Conservation (phyloP, 2,113 vertebrate genomes). For the Asarcornis scutulata region DNA sequence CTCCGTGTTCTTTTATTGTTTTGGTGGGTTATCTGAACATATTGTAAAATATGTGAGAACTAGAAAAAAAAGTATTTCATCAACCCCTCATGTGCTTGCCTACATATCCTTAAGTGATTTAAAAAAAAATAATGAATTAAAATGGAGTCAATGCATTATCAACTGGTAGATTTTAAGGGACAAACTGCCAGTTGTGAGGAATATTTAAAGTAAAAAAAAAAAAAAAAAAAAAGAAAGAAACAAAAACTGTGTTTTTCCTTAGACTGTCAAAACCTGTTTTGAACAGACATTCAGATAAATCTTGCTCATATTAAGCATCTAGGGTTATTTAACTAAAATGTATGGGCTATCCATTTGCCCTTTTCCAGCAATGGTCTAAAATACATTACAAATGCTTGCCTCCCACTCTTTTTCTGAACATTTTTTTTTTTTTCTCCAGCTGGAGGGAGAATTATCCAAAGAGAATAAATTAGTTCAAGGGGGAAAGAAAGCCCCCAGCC, state of each 20-base stretch:
- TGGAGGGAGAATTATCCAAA: background rate
- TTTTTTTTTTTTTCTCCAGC: background rate
- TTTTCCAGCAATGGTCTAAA: background rate
- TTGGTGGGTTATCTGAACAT: background rate
- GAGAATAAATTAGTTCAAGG: background rate
- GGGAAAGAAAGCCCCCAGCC: background rate
- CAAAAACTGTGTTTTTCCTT: background rate
- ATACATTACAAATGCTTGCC: background rate
- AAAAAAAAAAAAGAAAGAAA: background rate
- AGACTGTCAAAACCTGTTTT: background rate
- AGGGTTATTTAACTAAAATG: background rate
- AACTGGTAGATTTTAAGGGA: background rate
- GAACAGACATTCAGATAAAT: background rate
- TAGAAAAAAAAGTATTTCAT: background rate
- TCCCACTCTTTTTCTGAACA: background rate
- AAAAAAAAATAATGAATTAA: background rate
- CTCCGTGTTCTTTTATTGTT: background rate
- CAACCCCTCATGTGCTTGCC: background rate
- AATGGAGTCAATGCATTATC: background rate
- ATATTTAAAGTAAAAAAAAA: background rate
- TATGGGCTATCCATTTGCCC: background rate
- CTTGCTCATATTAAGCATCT: background rate
- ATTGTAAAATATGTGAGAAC: background rate
- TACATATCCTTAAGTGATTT: background rate
- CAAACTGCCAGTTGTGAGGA: background rate